Evolutionary conservation across 1,140 invertebrate species (phyloP).

Genomic region (Latrodectus geometricus): DNA sequence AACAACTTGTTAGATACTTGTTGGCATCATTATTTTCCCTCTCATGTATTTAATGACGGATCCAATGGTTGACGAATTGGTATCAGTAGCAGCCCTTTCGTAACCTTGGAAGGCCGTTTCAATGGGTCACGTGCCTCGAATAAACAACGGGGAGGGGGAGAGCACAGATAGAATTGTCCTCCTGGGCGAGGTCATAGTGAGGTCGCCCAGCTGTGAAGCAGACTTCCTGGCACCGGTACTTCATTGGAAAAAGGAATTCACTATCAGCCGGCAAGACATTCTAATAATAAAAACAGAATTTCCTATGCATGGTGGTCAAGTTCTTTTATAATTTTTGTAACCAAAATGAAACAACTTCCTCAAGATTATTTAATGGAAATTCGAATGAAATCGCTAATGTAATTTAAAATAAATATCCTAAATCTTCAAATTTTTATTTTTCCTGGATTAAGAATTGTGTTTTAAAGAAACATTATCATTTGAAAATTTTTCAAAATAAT

Average conservation of each 20-base stretch:
- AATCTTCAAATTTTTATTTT: no score
- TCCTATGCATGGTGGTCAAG: neutral
- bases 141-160: neutral
- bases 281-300: neutral
- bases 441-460: no score
- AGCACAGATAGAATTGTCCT: slow-evolving; percentile 1
- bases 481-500: no score
- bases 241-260: slow-evolving; percentile 10
- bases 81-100: neutral
- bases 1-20: neutral
- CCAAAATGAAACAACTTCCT: neutral
- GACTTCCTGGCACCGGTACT: slow-evolving; percentile 5
- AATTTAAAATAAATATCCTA: no score
- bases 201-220: slow-evolving; percentile 18
- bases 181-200: slow-evolving; percentile 8
- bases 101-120: slow-evolving; percentile 18
- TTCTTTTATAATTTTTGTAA: neutral
- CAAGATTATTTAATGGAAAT: neutral
- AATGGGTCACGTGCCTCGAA: slow-evolving; percentile 13
- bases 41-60: neutral
- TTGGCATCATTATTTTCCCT: neutral
- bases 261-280: neutral
- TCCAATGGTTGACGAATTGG: neutral
- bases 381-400: no score
- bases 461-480: no score